Evolutionary conservation across 2,888 invertebrate species (phyloP).

Genomic region (Leucozona laternaria): DNA sequence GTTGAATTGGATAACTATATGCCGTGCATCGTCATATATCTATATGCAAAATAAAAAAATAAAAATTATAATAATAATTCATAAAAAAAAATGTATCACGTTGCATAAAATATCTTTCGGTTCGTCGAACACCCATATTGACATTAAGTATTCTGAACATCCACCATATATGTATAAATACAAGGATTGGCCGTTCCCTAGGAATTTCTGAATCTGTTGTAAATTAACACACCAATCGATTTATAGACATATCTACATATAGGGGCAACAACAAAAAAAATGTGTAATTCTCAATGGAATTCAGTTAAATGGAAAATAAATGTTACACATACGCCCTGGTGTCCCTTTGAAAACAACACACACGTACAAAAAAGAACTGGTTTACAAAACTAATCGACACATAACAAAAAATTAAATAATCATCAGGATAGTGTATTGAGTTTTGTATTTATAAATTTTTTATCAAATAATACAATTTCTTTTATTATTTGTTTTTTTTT

Average conservation of each 20-base stretch:
- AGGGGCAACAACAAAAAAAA: not conserved
- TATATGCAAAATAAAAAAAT: too few relatives aligned
- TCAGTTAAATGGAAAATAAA: slow-evolving; percentile 12
- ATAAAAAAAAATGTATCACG: slow-evolving; percentile 18
- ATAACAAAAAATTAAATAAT: slow-evolving; percentile 21
- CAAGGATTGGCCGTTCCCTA: slow-evolving; percentile 42
- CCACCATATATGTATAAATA: too few relatives aligned
- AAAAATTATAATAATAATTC: slow-evolving; percentile 25
- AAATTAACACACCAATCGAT: slow-evolving; percentile 20
- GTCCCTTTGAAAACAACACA: slow-evolving; percentile 14
- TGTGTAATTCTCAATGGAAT: slow-evolving; percentile 26
- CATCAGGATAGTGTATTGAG: not conserved
- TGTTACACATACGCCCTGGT: slow-evolving; percentile 55
- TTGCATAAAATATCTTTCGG: slow-evolving; percentile 31
- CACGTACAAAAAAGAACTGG: not conserved
- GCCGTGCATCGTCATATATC: not conserved
- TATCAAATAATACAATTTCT: not conserved
- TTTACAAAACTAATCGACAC: slow-evolving; percentile 29
- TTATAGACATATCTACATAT: not conserved
- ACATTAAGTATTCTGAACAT: slow-evolving; percentile 57
- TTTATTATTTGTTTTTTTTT: not conserved
- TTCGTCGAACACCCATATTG: slow-evolving; percentile 21
- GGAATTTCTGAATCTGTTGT: slow-evolving; percentile 18
- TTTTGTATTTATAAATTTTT: not conserved
- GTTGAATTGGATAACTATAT: slow-evolving; percentile 6